phyloP scores from a whole-genome alignment of 2,797 vertebrate genomes.

The Spheniscus humboldti region DNA sequence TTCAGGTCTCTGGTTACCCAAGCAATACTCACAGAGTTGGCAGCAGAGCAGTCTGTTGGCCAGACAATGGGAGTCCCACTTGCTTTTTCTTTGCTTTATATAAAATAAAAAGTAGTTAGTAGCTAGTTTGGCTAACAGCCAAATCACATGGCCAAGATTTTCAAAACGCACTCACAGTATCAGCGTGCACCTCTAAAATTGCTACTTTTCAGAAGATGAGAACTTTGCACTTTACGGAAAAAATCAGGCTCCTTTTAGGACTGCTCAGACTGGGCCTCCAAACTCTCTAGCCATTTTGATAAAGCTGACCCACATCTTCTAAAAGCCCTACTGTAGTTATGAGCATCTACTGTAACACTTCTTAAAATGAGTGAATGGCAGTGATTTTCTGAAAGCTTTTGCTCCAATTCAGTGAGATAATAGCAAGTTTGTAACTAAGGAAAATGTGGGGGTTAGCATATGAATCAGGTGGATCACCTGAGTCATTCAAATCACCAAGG shows the following conservation, averaged over 20 bases:
- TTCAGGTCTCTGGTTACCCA: slow-evolving; percentile 12
- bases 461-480: slow-evolving; percentile 17
- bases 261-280: background rate
- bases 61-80: background rate
- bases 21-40: background rate
- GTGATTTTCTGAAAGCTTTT: background rate
- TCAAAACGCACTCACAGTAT: background rate
- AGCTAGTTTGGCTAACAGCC: background rate
- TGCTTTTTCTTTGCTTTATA: background rate
- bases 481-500: slow-evolving; percentile 3
- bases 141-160: background rate
- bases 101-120: background rate
- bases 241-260: background rate
- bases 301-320: background rate
- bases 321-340: background rate
- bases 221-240: background rate
- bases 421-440: background rate
- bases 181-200: background rate
- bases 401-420: background rate
- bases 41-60: background rate
- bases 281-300: background rate
- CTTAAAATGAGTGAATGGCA: background rate
- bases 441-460: background rate
- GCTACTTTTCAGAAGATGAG: background rate
- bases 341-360: background rate